phyloP scores from a whole-genome alignment of 2,113 vertebrate species.

The Nycticebus coucang region DNA sequence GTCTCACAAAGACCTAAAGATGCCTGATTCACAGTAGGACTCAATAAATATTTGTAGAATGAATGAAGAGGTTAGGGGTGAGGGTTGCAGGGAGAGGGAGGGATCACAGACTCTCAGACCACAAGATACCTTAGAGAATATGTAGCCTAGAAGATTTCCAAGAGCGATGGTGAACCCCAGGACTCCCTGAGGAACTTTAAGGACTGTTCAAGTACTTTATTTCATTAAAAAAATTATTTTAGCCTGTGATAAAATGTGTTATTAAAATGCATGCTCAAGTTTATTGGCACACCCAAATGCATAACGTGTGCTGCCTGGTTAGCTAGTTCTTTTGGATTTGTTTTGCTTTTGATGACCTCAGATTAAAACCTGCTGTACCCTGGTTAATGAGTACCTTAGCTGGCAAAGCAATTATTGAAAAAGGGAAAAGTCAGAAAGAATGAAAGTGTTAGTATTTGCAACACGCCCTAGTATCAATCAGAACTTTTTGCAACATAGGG shows the following conservation, averaged over 20 bases:
- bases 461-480: neutral
- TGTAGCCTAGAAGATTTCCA: too few relatives aligned
- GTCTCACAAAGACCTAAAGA: neutral
- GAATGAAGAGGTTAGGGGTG: neutral
- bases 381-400: neutral
- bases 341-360: neutral
- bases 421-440: neutral
- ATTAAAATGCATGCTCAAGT: neutral
- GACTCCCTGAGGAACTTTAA: neutral
- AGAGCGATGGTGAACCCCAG: neutral
- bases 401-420: neutral
- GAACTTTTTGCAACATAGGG: neutral
- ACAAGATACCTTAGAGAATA: neutral
- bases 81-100: neutral
- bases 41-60: neutral
- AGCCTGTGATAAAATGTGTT: neutral
- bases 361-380: neutral
- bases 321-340: neutral
- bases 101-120: neutral
- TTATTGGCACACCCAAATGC: neutral
- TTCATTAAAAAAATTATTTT: neutral
- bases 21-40: neutral
- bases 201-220: neutral
- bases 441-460: neutral
- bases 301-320: neutral